Evolutionary conservation across 2,888 invertebrate genomes (phyloP).

Genomic region (Meghimatium bilineatum): DNA sequence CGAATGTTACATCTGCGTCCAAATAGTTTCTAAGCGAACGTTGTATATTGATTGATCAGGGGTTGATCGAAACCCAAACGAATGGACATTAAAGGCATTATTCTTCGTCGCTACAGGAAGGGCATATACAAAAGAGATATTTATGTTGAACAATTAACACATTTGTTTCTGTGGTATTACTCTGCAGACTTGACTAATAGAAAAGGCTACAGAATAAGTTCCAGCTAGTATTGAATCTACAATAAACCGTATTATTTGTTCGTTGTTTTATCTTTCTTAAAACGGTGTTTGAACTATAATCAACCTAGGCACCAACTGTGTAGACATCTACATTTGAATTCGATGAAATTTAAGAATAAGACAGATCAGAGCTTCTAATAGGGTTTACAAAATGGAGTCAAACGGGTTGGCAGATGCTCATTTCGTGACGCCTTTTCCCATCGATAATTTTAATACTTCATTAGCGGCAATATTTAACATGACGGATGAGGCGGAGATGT

Average conservation of each 20-base stretch:
- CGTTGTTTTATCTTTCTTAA: neutral
- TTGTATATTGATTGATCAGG: neutral
- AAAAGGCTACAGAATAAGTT: neutral
- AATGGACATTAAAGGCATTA: conserved; percentile 47
- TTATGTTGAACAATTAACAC: conserved; percentile 15
- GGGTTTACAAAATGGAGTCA: conserved; percentile 12
- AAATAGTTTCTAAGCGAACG: neutral
- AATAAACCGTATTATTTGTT: neutral
- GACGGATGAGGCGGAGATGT: neutral
- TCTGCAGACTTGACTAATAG: neutral
- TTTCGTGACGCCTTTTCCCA: neutral
- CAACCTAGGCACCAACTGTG: too few relatives aligned
- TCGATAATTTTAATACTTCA: neutral
- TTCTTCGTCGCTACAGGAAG: conserved; percentile 39
- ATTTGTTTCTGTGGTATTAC: conserved; percentile 7
- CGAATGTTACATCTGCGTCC: neutral
- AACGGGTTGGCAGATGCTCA: conserved; percentile 31
- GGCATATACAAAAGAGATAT: conserved; percentile 19
- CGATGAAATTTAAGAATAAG: neutral
- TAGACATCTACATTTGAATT: neutral
- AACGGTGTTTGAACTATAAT: neutral
- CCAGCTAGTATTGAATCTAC: neutral
- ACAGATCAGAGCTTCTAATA: neutral
- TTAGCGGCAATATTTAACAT: neutral
- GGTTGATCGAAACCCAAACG: neutral